Evolutionary conservation across 2,113 vertebrate genomes (phyloP).

Genomic region (Ahaetulla prasina): DNA sequence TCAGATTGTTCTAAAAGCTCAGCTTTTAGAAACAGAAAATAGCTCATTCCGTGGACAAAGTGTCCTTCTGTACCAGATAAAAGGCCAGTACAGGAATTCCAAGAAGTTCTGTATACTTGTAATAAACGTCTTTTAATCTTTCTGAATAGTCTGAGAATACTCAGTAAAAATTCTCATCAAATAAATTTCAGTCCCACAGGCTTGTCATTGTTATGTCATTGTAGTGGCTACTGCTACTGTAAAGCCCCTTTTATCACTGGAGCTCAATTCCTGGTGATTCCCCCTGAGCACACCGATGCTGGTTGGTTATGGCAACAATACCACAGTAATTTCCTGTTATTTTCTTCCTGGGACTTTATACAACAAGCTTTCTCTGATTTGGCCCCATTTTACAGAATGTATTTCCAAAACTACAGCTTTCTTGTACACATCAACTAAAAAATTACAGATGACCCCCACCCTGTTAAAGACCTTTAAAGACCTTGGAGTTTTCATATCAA

Average conservation of each 20-base stretch:
- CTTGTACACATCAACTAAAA: neutral
- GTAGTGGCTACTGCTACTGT: neutral
- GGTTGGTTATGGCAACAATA: neutral
- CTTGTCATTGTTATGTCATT: neutral
- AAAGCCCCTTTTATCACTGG: neutral
- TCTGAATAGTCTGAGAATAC: neutral
- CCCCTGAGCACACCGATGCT: neutral
- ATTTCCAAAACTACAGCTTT: neutral
- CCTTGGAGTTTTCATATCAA: too few species aligned
- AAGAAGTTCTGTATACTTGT: neutral
- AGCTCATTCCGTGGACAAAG: neutral
- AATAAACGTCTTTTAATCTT: neutral
- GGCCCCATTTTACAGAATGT: neutral
- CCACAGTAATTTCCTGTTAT: neutral
- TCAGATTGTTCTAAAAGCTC: neutral
- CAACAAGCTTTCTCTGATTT: neutral
- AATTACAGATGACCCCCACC: too few species aligned
- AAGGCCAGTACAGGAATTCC: neutral
- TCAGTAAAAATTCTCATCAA: neutral
- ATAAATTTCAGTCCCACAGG: neutral
- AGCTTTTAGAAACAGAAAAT: neutral
- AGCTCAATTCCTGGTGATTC: neutral
- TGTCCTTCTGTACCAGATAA: neutral
- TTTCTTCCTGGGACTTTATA: neutral
- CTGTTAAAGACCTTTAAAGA: too few species aligned